phyloP scores from a whole-genome alignment of 2,888 invertebrate species.

The Drosophila quinaria region DNA sequence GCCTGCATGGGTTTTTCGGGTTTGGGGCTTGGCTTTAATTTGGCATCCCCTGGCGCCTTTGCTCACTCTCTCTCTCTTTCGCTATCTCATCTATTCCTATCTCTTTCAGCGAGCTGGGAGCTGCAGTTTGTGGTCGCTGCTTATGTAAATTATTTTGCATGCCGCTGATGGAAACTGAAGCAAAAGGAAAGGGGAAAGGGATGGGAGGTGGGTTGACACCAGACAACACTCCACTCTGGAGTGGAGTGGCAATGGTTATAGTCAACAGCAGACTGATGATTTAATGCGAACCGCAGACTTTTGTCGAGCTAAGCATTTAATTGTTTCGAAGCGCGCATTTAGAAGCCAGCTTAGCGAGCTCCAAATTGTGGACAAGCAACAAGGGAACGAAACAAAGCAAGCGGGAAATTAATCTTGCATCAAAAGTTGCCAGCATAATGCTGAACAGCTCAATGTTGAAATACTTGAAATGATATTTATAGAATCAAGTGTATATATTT shows the following conservation, averaged over 20 bases:
- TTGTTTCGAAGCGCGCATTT: constrained; percentile 69
- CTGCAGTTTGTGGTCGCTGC: constrained; percentile 78
- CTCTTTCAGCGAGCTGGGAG: constrained; percentile 31
- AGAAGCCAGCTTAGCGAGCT: constrained; percentile 27
- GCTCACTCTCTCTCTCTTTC: constrained; percentile 15
- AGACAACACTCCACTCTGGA: neutral
- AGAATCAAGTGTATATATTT: neutral
- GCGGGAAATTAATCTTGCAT: constrained; percentile 12
- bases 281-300: constrained; percentile 80
- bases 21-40: constrained; percentile 72
- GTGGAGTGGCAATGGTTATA: constrained; percentile 42
- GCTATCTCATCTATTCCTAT: constrained; percentile 6
- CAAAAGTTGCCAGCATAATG: neutral
- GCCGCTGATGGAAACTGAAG: constrained; percentile 54
- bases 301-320: constrained; percentile 80
- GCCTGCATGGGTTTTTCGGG: constrained; percentile 70
- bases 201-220: constrained; percentile 37
- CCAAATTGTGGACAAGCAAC: constrained; percentile 11
- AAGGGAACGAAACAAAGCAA: neutral
- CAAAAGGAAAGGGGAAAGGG: constrained; percentile 7
- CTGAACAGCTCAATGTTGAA: neutral
- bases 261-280: constrained; percentile 77
- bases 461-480: neutral
- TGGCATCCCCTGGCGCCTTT: constrained; percentile 66
- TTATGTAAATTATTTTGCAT: constrained; percentile 78